Evolutionary conservation across 2,888 invertebrate species (phyloP).

Genomic region (Drosophila borealis): DNA sequence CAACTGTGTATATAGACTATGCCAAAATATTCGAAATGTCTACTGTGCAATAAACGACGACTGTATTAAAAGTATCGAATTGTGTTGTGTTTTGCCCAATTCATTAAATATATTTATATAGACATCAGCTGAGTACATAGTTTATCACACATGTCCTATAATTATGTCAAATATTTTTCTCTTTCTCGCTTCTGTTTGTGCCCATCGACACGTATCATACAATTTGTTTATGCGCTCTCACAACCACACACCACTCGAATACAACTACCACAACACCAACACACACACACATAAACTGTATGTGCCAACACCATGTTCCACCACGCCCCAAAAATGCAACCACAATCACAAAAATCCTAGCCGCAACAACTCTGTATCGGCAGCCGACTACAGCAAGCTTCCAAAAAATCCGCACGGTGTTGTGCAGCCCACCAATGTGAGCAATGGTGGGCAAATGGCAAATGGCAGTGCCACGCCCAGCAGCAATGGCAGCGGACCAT

Average conservation of each 20-base stretch:
- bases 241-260: conserved; percentile 23
- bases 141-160: conserved; percentile 60
- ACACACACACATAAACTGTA: conserved; percentile 6
- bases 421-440: conserved; percentile 80
- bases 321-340: conserved; percentile 26
- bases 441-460: conserved; percentile 74
- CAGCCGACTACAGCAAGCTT: conserved; percentile 87
- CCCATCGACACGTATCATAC: conserved; percentile 35
- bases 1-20: conserved; percentile 47
- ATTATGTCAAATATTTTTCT: conserved; percentile 59
- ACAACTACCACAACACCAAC: conserved; percentile 23
- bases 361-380: conserved; percentile 87
- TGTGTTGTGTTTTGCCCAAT: conserved; percentile 23
- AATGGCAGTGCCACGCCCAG: conserved; percentile 74
- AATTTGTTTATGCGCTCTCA: conserved; percentile 36
- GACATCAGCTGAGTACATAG: conserved; percentile 13
- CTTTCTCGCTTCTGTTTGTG: conserved; percentile 71
- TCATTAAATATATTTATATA: conserved; percentile 9
- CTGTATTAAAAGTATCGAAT: conserved; percentile 18
- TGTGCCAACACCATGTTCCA: conserved; percentile 33
- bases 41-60: conserved; percentile 65
- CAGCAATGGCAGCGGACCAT: conserved; percentile 85
- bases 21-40: conserved; percentile 1
- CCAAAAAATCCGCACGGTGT: conserved; percentile 84
- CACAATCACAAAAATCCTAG: conserved; percentile 72